Percentiles rank a stretch among this genome's conserved stretches.
These are phyloP conservation scores for Miltochrista miniata DNA, from an alignment of 2,888 invertebrate species.

Conservation along the genomic window DNA sequence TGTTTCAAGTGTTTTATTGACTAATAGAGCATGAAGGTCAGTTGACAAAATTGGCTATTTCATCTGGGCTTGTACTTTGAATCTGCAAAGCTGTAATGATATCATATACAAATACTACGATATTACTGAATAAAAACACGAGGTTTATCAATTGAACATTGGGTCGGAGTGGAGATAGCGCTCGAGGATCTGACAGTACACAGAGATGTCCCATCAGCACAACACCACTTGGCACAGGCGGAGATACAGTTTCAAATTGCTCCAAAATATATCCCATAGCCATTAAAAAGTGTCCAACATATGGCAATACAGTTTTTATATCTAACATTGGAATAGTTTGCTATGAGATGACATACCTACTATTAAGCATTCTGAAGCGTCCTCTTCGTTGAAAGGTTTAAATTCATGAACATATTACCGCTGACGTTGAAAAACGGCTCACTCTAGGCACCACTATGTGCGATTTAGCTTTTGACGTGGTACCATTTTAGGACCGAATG, in stretches of 20 bases:
- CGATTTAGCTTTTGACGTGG: neutral
- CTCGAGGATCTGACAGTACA: conserved; percentile 56
- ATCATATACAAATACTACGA: conserved; percentile 63
- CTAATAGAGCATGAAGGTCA: neutral
- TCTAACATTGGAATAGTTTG: conserved; percentile 43
- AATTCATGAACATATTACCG: neutral
- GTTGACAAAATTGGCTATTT: neutral
- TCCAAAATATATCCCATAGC: conserved; percentile 67
- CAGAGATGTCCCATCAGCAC: conserved; percentile 65
- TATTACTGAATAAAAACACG: conserved; percentile 58
- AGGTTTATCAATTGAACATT: conserved; percentile 54
- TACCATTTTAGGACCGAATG: neutral
- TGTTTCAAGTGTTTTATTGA: neutral
- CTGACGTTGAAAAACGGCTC: neutral
- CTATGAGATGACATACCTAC: conserved; percentile 5
- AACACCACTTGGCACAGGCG: conserved; percentile 66
- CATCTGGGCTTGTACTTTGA: conserved; percentile 4
- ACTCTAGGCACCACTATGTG: neutral
- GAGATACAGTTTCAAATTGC: conserved; percentile 49
- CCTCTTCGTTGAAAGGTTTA: neutral
- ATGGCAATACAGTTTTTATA: conserved; percentile 54
- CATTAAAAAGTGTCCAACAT: conserved; percentile 65
- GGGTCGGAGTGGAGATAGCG: conserved; percentile 47
- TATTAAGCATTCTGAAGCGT: conserved; percentile 14
- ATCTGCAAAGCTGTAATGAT: conserved; percentile 34